Evolutionary conservation across 2,797 vertebrate species (phyloP).

Genomic region (Alca torda): DNA sequence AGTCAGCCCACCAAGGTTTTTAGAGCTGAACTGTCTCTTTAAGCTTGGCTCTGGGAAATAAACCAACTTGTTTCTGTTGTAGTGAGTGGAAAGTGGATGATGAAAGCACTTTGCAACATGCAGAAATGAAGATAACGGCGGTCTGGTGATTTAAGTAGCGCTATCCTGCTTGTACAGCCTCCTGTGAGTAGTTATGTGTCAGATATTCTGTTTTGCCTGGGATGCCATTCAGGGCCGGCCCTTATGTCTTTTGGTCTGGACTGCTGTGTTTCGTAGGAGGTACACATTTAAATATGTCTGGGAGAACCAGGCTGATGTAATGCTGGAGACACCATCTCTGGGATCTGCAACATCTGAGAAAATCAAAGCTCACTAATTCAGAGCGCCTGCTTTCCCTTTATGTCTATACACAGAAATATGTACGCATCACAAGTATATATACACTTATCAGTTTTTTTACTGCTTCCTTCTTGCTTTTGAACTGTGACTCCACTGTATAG

Average conservation of each 20-base stretch:
- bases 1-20: constrained; percentile 4
- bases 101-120: background rate
- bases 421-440: background rate
- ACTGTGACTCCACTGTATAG: background rate
- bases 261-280: background rate
- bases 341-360: background rate
- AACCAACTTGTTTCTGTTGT: background rate
- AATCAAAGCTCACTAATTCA: constrained; percentile 1
- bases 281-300: background rate
- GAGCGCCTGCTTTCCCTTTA: background rate
- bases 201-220: background rate
- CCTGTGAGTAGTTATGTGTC: background rate
- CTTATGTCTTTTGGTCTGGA: background rate
- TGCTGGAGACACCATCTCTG: background rate
- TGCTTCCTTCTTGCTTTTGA: background rate
- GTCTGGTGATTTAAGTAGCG: background rate
- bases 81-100: background rate
- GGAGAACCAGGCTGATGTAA: background rate
- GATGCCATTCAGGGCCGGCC: background rate
- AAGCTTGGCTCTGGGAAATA: background rate
- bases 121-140: background rate
- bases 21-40: background rate
- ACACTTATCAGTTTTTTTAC: background rate
- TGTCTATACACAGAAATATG: background rate
- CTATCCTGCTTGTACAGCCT: background rate